Base-by-base conservation (phyloP, 2,113 vertebrate genomes). In the Cryptomyrus ogoouensis region DNA sequence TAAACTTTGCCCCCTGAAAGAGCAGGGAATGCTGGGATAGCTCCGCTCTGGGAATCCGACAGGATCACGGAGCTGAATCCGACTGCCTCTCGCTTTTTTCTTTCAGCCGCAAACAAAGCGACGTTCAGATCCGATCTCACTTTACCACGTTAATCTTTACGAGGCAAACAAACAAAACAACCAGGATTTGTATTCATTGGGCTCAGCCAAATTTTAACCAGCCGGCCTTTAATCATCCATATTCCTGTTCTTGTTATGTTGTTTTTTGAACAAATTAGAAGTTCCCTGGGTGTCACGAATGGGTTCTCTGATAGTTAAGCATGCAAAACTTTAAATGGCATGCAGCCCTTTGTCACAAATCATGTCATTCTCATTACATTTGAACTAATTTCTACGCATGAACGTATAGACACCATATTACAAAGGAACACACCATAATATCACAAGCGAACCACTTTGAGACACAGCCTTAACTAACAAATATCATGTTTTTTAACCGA, bases 1-100 rank as follows among this genome's bases (percentile, higher is more conserved):
- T 95, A 95, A 96, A 96, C 95, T 95, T 95, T 88, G 92, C 92
- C 93, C 94, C 95, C 94, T 92, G 93, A 94, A 95, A 95, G 94
- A 95, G 39, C 31, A 89, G 93, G 93, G 49, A 90, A 90, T 94
- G 92, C 93, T 93, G 94, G 94, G 95, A 95, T 94, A 93, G 92
- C 94, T 91, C 91, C 86, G 91, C 94, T 94, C 94, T 90, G 91
- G 94, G 94, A 94, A 94, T 91, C 92, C 94, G 91, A 90, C 92
- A 91, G 88, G 89, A 50, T 31, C 39, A 89, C 44, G 89, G 35
- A 27, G 66, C 83, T 89, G 90, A 92, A 94, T 92, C 86, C 91
- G 80, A 91, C 89, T 3, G n/a, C 58, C 3, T 42, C 62, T 19
- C 62, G 24, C 17, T 74, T 39, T 50, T 74, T 70, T 47, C n/a